Base-by-base conservation (phyloP, 1,140 invertebrate genomes). In the Drosophila sechellia region DNA sequence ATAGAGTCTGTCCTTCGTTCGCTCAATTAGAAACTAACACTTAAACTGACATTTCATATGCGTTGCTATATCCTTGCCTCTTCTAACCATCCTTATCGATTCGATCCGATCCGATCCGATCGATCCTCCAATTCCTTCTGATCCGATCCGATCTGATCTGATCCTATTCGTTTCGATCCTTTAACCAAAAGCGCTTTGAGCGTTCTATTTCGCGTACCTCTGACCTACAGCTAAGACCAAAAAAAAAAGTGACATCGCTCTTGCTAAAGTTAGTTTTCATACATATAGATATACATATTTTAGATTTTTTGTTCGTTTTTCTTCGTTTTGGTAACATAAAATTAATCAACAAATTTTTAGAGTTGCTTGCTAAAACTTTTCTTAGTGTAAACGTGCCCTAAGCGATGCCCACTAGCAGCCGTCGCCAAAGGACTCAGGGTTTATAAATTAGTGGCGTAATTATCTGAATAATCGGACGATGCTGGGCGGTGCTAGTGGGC, bases 271-370 rank as follows among this genome's bases (percentile, higher is more conserved):
- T 77, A 77, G 40, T 75, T 53, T 37, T 75, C 55, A 40, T 57
- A 48, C 35, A 43, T 58, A 70, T 71, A 58, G 22, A 80, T 50
- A 46, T 56, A 57, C 56, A 49, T 81, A 53, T 52, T 60, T 37
- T 37, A n/a, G 42, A 61, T 35, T 57, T 56, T 60, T 50, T 48
- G 27, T 59, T 58, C 48, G 42, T 61, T 57, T 57, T 77, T 59
- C 17, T 54, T 58, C 50, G 20, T 46, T 45, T 55, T 17, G 65
- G 20, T 56, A 86, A 86, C 83, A 86, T 86, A 86, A 86, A 87
- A 86, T 86, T 86, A 86, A 86, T 87, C 63, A 86, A 86, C 83
- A 86, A 86, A 86, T 86, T 76, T 79, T 85, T 81, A 73, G 64
- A 85, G 66, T 78, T 81, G 59, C 60, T 63, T 69, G 63, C 66